Evolutionary conservation across 2,797 vertebrate genomes (phyloP), one percentile per base, ranked within the genome.

Genomic region (Lerista edwardsae): DNA sequence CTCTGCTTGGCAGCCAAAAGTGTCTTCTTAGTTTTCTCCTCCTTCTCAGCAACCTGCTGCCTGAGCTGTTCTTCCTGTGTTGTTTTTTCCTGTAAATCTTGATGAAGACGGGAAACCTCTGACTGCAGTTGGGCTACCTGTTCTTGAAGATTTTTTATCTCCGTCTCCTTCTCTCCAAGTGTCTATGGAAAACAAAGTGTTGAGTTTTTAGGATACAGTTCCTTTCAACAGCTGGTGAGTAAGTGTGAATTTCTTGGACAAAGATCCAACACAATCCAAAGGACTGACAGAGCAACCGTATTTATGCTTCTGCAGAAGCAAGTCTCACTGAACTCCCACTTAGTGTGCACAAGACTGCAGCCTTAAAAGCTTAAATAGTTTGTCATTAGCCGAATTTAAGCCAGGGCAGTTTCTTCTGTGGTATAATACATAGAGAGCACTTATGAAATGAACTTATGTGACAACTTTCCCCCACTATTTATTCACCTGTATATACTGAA

Each of bases 21-120:
- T 0, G 97, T 97, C 93, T 99, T 99, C 90, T 97, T 97, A 3
- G 97, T 98, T 91, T 99, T 99, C 78, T 99, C 99, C 41, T 99
- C 98, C 92, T 99, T 99, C 75, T 99, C 98, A 0, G 96, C 91
- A 86, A 98, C 97, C 93, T 99, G 98, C 86, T 99, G 97, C 31
- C 97, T 97, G 77, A 98, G 96, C 14, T 97, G 94, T 1, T 99
- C 98, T 86, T 98, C 98, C 91, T 98, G 98, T 0, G 96, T 91
- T 11, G 92, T 93, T 91, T 97, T 98, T 34, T 99, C 98, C 90
- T 98, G 98, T 36, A 99, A 95, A 86, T 99, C 98, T 94, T 98
- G 98, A 80, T 96, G 97, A 90, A 98, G 94, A 68, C 96, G 96
- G 44, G 94, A 86, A 78, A 99, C 89, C 89, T 99, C 99, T 0